Evolutionary conservation across 2,888 invertebrate species (phyloP).

Genomic region (Busseola fusca): DNA sequence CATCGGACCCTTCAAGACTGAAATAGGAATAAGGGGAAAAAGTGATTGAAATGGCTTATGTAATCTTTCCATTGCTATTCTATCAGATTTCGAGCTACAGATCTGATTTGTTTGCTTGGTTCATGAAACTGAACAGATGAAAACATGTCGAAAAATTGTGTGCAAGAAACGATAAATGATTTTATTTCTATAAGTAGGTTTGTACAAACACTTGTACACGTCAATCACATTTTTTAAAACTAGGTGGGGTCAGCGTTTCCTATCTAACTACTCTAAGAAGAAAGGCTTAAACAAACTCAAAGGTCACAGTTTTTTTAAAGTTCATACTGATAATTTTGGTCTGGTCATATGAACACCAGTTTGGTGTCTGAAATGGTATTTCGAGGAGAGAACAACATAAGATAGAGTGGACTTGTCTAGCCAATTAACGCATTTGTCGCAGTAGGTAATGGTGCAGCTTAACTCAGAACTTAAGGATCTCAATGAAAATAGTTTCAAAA

Average conservation of each 20-base stretch:
- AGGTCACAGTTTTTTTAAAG: not conserved
- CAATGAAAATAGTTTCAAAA: not conserved
- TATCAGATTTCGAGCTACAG: not conserved
- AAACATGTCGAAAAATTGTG: not conserved
- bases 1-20: slow-evolving; percentile 23
- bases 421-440: not conserved
- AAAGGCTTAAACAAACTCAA: not conserved
- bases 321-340: too few species aligned
- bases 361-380: not conserved
- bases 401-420: too few species aligned
- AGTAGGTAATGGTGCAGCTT: not conserved
- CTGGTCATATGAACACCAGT: too few species aligned
- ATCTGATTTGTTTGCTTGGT: not conserved
- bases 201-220: not conserved
- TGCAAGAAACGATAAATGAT: not conserved
- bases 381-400: not conserved
- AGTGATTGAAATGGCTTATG: slow-evolving; percentile 1
- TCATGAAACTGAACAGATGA: not conserved
- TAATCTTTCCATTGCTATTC: not conserved
- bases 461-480: not conserved
- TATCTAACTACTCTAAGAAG: not conserved
- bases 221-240: not conserved
- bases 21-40: slow-evolving; percentile 17
- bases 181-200: not conserved
- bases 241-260: not conserved